Conservation (phyloP, 2,797 vertebrate species). For the Liparis tanakae region DNA sequence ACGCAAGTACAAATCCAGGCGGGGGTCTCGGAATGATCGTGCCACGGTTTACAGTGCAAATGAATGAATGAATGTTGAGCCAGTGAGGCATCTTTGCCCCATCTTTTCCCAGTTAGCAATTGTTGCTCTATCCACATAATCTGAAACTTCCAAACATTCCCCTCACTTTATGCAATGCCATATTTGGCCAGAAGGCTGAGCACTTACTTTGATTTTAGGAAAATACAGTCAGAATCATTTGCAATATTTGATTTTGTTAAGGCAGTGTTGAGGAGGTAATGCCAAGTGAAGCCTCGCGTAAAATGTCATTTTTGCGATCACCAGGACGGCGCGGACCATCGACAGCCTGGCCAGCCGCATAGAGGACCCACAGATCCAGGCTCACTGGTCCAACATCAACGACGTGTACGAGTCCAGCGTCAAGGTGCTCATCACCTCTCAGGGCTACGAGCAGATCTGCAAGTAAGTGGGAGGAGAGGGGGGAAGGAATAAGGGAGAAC, state of each 20-base stretch:
- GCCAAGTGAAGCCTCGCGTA: neutral
- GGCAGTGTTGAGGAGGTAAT: neutral
- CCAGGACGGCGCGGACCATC: constrained; percentile 86
- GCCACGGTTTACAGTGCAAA: neutral
- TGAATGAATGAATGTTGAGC: neutral
- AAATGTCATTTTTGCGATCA: neutral
- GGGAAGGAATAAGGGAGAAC: neutral
- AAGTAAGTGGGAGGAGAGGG: constrained; percentile 86
- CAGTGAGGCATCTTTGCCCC: neutral
- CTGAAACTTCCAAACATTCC: neutral
- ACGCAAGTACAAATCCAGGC: neutral
- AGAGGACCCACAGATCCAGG: constrained; percentile 98
- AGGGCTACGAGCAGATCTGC: constrained; percentile 99
- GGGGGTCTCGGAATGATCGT: neutral
- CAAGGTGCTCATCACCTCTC: constrained; percentile 98
- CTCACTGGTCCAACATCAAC: constrained; percentile 99
- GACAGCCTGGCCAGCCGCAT: constrained; percentile 96
- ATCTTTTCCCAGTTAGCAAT: neutral
- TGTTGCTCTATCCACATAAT: neutral
- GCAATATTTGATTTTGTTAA: neutral
- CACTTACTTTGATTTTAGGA: neutral
- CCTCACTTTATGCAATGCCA: neutral
- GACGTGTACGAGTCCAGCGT: constrained; percentile 98
- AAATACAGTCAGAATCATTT: neutral
- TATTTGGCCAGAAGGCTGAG: neutral